A percentile compares a stretch with the other conserved stretches of the same genome.
Conservation (phyloP, 2,113 vertebrate species). For the Plectropomus leopardus region DNA sequence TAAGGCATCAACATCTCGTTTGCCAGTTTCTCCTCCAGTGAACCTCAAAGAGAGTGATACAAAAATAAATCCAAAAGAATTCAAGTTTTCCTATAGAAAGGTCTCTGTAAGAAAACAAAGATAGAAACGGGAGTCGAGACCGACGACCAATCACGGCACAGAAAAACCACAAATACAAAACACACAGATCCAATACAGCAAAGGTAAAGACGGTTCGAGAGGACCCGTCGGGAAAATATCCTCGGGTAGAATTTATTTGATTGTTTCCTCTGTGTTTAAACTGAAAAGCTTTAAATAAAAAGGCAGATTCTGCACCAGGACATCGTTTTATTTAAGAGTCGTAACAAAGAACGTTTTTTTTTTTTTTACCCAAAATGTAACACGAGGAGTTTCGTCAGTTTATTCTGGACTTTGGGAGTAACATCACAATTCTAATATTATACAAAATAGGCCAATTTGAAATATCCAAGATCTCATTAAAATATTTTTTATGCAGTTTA, state of each 20-base stretch:
- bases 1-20: slow-evolving; percentile 72
- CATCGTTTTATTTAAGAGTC: not conserved
- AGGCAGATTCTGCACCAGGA: slow-evolving; percentile 18
- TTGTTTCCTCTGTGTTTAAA: not conserved
- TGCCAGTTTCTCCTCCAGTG: slow-evolving; percentile 46
- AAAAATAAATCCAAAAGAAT: slow-evolving; percentile 75
- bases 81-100: slow-evolving; percentile 71
- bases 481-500: not conserved
- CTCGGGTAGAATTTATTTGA: not conserved
- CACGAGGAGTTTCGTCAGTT: not conserved
- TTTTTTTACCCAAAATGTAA: not conserved
- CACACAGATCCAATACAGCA: slow-evolving; percentile 44
- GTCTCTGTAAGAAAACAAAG: slow-evolving; percentile 59
- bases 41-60: slow-evolving; percentile 61
- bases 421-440: slow-evolving; percentile 1
- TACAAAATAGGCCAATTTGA: not conserved
- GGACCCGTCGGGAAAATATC: not conserved
- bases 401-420: not conserved
- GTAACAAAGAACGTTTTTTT: not conserved
- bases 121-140: slow-evolving; percentile 47
- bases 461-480: not conserved
- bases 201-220: slow-evolving; percentile 21
- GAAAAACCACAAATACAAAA: slow-evolving; percentile 64
- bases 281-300: not conserved
- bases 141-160: slow-evolving; percentile 54